Evolutionary conservation across 2,113 vertebrate genomes (phyloP).

Genomic region (Smithornis capensis): DNA sequence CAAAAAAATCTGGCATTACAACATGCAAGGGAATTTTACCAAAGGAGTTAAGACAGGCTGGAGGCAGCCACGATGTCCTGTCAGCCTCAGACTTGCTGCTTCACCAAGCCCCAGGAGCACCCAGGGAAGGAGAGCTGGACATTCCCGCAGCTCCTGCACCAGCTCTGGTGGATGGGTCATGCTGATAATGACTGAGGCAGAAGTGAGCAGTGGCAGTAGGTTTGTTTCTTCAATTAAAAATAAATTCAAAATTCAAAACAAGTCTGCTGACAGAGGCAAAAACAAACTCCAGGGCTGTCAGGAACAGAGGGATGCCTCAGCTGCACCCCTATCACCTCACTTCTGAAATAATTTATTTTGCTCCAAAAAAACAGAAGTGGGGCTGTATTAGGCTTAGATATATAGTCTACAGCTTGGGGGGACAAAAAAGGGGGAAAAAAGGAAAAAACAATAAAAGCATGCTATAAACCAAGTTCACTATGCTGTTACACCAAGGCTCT

Average conservation of each 20-base stretch:
- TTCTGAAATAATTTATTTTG: neutral
- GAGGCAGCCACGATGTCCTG: accelerated
- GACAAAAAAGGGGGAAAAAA: too few species aligned
- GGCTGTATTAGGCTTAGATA: neutral
- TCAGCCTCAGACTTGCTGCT: neutral
- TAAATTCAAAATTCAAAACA: too few species aligned
- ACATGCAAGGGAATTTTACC: neutral
- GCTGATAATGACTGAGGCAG: neutral
- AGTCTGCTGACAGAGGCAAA: neutral
- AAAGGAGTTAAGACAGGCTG: neutral
- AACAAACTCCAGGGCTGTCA: neutral
- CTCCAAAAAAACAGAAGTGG: neutral
- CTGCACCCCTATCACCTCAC: neutral
- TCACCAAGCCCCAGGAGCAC: neutral
- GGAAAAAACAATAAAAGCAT: neutral
- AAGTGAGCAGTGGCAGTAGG: neutral
- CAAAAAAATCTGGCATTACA: neutral
- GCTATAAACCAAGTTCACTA: neutral
- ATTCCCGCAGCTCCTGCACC: neutral
- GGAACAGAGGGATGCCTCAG: neutral
- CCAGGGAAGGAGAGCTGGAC: neutral
- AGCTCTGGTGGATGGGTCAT: neutral
- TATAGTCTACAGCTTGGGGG: neutral
- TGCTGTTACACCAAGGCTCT: neutral
- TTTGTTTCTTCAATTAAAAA: neutral